These are phyloP conservation scores for Aegotheles bennettii DNA, from an alignment of 2,113 vertebrate species.

Conservation along the genomic window DNA sequence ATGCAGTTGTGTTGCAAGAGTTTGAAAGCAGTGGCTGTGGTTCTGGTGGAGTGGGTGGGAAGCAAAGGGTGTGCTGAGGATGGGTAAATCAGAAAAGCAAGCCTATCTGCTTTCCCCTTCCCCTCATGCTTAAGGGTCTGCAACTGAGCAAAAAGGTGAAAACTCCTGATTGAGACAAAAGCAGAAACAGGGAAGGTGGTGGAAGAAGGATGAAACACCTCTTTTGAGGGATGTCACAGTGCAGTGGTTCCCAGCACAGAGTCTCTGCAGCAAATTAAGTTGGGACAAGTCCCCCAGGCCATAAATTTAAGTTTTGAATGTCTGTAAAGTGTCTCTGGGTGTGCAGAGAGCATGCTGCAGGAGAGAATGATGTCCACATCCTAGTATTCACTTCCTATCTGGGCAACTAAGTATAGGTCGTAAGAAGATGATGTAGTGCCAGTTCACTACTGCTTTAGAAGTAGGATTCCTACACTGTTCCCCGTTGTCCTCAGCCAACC, in stretches of 20 bases:
- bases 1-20: background rate
- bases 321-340: background rate
- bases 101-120: background rate
- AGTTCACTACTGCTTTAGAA: background rate
- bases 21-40: background rate
- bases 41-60: background rate
- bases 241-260: background rate
- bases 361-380: background rate
- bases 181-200: background rate
- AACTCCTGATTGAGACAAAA: background rate
- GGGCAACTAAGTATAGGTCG: background rate
- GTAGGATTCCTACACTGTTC: background rate
- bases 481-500: slow-evolving; percentile 2
- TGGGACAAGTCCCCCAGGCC: background rate
- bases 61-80: background rate
- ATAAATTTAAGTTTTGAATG: background rate
- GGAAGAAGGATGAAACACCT: background rate
- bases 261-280: background rate
- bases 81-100: background rate
- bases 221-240: background rate
- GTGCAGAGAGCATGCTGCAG: background rate
- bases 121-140: background rate
- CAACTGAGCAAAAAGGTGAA: background rate
- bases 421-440: background rate
- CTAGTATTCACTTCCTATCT: background rate